Conservation (phyloP, 1,140 invertebrate species). For the Bombus waltoni region DNA sequence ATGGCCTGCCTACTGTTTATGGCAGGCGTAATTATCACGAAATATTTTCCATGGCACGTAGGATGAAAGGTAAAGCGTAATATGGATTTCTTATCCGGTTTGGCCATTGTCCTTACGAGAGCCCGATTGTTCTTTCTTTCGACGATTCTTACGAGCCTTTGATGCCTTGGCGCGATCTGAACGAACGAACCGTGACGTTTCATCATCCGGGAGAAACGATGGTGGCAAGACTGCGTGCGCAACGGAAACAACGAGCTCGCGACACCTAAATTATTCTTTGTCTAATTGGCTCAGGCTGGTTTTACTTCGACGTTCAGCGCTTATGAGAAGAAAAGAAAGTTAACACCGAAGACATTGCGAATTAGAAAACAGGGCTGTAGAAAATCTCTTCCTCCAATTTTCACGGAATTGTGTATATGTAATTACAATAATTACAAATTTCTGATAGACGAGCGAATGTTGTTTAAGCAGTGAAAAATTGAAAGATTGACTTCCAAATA, state of each 20-base stretch:
- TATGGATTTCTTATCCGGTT: conserved; percentile 53
- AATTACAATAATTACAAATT: too few relatives aligned
- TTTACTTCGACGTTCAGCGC: too few relatives aligned
- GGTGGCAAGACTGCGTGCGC: conserved; percentile 26
- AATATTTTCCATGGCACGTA: conserved; percentile 10
- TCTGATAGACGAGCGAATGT: too few relatives aligned
- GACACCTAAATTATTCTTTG: conserved; percentile 17
- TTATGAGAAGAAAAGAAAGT: too few relatives aligned
- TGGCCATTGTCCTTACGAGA: conserved; percentile 46
- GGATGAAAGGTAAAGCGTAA: conserved; percentile 4
- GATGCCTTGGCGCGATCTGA: conserved; percentile 58
- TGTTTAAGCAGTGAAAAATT: too few relatives aligned
- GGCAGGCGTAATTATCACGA: conserved; percentile 36
- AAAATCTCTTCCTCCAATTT: too few relatives aligned
- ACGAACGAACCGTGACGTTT: conserved; percentile 64
- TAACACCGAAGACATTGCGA: too few relatives aligned
- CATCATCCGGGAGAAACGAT: conserved; percentile 53
- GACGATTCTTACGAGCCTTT: conserved; percentile 52
- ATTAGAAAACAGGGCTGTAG: too few relatives aligned
- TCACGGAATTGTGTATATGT: too few relatives aligned
- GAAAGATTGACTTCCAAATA: too few relatives aligned
- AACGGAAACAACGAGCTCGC: conserved; percentile 28
- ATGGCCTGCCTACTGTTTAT: neutral
- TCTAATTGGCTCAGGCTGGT: neutral
- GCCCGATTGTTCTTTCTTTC: conserved; percentile 59